Conservation (phyloP, 1,140 invertebrate genomes). For the Pachyrhynchus sulphureomaculatus region DNA sequence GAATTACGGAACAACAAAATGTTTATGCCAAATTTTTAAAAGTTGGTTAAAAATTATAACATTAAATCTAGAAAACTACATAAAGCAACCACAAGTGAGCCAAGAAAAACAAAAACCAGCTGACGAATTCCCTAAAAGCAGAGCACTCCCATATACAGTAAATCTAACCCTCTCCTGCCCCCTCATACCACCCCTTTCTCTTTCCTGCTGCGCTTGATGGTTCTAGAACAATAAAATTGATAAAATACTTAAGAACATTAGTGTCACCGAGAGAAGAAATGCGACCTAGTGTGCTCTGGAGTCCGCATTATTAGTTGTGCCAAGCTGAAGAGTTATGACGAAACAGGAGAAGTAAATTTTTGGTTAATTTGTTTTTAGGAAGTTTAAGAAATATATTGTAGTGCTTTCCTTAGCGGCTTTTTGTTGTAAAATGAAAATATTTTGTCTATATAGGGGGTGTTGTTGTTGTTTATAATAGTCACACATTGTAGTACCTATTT, state of each 20-base stretch:
- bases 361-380: constrained; percentile 1
- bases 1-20: too few relatives aligned
- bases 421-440: background rate
- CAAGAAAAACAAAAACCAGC: too few relatives aligned
- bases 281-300: constrained; percentile 37
- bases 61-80: too few relatives aligned
- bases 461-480: too few relatives aligned
- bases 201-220: constrained; percentile 37
- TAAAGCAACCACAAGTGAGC: too few relatives aligned
- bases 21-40: too few relatives aligned
- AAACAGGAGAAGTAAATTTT: constrained; percentile 1
- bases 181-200: background rate
- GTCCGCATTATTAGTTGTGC: constrained; percentile 48
- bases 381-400: too few relatives aligned
- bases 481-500: too few relatives aligned
- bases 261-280: constrained; percentile 47
- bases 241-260: constrained; percentile 51
- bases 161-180: constrained; percentile 1
- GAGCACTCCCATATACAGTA: constrained; percentile 2
- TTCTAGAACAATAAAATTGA: constrained; percentile 49
- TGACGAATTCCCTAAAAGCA: background rate
- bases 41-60: too few relatives aligned
- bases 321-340: constrained; percentile 12
- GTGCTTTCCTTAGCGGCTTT: background rate
- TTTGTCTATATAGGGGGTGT: too few relatives aligned